Conservation (phyloP, 2,888 invertebrate species). For the Tricholauxania praeusta region DNA sequence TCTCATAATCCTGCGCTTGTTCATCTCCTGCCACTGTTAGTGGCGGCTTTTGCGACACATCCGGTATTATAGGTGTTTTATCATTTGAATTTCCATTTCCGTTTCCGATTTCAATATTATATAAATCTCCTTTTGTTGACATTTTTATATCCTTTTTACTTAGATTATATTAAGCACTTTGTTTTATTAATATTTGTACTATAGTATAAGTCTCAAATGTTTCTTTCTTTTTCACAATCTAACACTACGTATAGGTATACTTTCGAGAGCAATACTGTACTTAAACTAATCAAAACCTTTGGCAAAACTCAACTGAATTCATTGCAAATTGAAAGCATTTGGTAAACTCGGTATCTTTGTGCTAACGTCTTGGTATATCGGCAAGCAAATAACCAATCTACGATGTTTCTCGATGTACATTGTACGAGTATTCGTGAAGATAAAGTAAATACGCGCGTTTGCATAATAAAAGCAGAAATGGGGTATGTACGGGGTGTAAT, state of each 20-base stretch:
- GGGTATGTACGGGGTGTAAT: too few species aligned
- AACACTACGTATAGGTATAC: neutral
- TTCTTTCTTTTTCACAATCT: neutral
- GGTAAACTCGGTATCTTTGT: neutral
- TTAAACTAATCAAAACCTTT: slow-evolving; percentile 1
- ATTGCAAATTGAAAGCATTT: neutral
- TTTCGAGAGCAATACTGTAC: neutral
- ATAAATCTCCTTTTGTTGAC: neutral
- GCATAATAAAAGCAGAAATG: too few species aligned
- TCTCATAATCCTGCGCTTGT: slow-evolving; percentile 53
- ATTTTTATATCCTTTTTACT: too few species aligned
- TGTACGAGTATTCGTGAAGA: too few species aligned
- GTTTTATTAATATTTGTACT: too few species aligned
- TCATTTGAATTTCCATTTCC: neutral
- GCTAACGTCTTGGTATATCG: too few species aligned
- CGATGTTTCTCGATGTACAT: too few species aligned
- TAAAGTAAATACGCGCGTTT: too few species aligned
- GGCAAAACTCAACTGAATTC: slow-evolving; percentile 4
- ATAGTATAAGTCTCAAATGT: neutral
- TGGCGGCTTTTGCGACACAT: neutral
- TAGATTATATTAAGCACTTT: too few species aligned
- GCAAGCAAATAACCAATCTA: too few species aligned
- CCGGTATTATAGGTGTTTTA: neutral
- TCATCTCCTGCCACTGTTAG: neutral
- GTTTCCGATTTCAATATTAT: neutral